Conservation (phyloP, 2,113 vertebrate genomes). For the Cheilinus undulatus region DNA sequence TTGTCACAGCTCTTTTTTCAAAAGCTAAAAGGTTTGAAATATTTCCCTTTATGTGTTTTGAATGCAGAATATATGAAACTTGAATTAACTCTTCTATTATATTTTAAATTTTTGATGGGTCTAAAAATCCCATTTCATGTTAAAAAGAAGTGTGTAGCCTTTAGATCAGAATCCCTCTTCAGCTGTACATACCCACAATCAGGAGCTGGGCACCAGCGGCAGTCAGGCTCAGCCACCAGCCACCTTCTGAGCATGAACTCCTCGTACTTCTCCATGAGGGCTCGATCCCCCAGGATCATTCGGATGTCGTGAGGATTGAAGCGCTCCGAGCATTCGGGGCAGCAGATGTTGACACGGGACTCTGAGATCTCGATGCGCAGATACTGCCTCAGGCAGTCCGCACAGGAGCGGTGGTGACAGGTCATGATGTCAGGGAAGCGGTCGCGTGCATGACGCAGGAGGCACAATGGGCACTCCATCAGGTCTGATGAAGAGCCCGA, state of each 20-base stretch:
- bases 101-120: too few relatives aligned
- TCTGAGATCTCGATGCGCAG: constrained; percentile 98
- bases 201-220: constrained; percentile 98
- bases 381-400: constrained; percentile 97
- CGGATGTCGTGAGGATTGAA: constrained; percentile 98
- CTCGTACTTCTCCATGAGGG: constrained; percentile 98
- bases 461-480: constrained; percentile 97
- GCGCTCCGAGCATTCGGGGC: constrained; percentile 96
- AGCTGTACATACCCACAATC: constrained; percentile 92
- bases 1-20: too few relatives aligned
- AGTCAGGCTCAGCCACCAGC: constrained; percentile 97
- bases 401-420: constrained; percentile 96
- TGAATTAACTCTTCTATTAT: too few relatives aligned
- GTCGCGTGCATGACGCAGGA: constrained; percentile 91
- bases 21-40: too few relatives aligned
- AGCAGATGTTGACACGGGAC: constrained; percentile 98
- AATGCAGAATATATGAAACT: too few relatives aligned
- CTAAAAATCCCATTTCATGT: background rate
- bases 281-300: constrained; percentile 93
- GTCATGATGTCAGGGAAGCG: constrained; percentile 99
- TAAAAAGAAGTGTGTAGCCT: background rate
- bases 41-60: too few relatives aligned
- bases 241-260: constrained; percentile 98
- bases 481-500: constrained; percentile 81
- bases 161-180: background rate